Evolutionary conservation across 2,888 invertebrate genomes (phyloP), one percentile per base, ranked within the genome.

Genomic region (Hoplodrina blanda): DNA sequence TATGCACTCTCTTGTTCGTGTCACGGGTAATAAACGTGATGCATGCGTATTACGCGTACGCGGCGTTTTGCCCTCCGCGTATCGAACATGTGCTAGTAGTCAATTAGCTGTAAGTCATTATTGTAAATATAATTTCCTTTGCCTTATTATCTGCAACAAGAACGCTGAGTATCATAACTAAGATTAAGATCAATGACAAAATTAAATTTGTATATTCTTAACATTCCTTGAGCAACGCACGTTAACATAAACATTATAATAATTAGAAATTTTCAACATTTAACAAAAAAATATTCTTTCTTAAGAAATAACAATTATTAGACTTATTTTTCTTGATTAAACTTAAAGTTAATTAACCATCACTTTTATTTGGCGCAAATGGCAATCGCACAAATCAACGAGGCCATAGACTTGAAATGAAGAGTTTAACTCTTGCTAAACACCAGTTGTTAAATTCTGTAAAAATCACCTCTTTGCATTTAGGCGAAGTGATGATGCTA

Each of bases 201-300:
- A 44, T 76, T 33, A 76, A 76, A 69, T 62, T 53, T 69, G 73
- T 56, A 75, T 75, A 75, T 62, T 44, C 69, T 62, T 59, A 77
- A 78, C 69, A 69, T 69, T 69, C 62, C 56, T 37, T 52, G 61
- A 52, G 20, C 68, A 30, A 56, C 17, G 19, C 55, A 46, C 44
- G 19, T 44, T 46, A 37, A 49, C 46, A 46, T 46, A 7, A 41
- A 70, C 15, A 44, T 37, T 5, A n/a, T n/a, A 4, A 19, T 44
- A 15, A 74, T 56, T 53, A 25, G 37, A 74, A 60, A 66, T 37
- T 1, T 55, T 41, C 6, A 60, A 44, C 33, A 49, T 44, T 50
- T 56, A 77, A 15, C 11, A 44, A 44, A 44, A 25, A 53, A 0
- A 25, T 46, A 46, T 15, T 1, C 17, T 17, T 46, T 4, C 4